Percentiles rank a stretch among this genome's conserved stretches.
Evolutionary conservation across 2,797 vertebrate genomes (phyloP).

Genomic region (Rhabdomys pumilio): DNA sequence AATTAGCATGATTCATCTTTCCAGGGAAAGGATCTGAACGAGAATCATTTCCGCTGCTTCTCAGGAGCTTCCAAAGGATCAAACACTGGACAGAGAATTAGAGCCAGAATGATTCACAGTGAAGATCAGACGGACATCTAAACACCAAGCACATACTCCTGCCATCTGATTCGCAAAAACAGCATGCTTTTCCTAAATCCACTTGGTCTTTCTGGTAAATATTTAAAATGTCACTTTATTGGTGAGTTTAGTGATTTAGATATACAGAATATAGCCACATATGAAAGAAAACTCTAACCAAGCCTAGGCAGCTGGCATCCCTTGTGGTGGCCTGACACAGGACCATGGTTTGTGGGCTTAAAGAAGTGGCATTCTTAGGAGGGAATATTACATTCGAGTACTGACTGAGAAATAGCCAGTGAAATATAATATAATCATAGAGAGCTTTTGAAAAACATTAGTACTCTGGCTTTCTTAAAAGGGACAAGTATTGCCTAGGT

Average conservation of each 20-base stretch:
- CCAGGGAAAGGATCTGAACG: constrained; percentile 66
- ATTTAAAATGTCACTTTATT: constrained; percentile 15
- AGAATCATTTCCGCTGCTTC: constrained; percentile 56
- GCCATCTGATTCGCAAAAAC: constrained; percentile 32
- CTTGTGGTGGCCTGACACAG: background rate
- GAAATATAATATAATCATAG: constrained; percentile 1
- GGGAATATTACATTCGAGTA: background rate
- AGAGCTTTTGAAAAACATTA: constrained; percentile 30
- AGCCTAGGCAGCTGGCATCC: background rate
- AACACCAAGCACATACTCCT: constrained; percentile 36
- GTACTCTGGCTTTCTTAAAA: constrained; percentile 1
- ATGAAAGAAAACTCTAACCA: constrained; percentile 62
- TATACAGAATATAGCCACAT: background rate
- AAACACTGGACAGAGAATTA: background rate
- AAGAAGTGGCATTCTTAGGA: constrained; percentile 10
- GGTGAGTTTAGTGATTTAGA: background rate
- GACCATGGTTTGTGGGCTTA: background rate
- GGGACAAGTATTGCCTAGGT: background rate
- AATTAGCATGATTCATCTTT: constrained; percentile 81
- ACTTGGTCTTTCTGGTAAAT: constrained; percentile 54
- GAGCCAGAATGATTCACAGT: constrained; percentile 54
- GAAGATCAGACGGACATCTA: constrained; percentile 39
- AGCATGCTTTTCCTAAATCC: constrained; percentile 39
- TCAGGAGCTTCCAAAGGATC: constrained; percentile 57
- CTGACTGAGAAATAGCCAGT: background rate